These are phyloP conservation scores for Danio choprae DNA, from an alignment of 2,797 vertebrate species.

Conservation along the genomic window DNA sequence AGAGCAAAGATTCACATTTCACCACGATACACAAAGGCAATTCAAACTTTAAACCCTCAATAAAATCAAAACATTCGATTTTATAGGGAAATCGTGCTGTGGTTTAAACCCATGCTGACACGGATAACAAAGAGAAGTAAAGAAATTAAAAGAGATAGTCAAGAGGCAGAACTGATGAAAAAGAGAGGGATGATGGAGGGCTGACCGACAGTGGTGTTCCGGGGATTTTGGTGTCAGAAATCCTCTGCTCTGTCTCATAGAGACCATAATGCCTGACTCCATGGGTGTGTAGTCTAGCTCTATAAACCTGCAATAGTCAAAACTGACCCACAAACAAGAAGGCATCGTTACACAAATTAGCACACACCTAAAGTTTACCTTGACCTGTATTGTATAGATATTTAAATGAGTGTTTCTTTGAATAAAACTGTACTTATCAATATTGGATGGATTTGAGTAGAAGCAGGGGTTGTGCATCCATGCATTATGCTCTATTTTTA, in stretches of 20 bases:
- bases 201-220: conserved; percentile 75
- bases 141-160: conserved; percentile 23
- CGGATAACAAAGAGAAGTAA: conserved; percentile 27
- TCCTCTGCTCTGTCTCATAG: conserved; percentile 85
- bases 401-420: conserved; percentile 12
- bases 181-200: conserved; percentile 69
- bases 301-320: conserved; percentile 87
- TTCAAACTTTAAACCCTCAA: conserved; percentile 46
- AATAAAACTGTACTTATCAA: neutral
- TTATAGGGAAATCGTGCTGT: conserved; percentile 11
- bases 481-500: neutral
- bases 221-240: conserved; percentile 76
- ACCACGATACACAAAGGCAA: neutral
- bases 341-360: conserved; percentile 59
- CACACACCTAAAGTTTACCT: conserved; percentile 11
- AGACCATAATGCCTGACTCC: conserved; percentile 84
- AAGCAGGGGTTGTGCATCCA: neutral
- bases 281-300: conserved; percentile 86
- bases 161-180: conserved; percentile 65
- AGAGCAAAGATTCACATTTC: conserved; percentile 34
- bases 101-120: conserved; percentile 65
- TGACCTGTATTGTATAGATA: neutral
- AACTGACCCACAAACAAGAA: conserved; percentile 78
- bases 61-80: conserved; percentile 6
- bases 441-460: neutral